phyloP scores from a whole-genome alignment of 2,113 vertebrate species.

The Toxotes jaculatrix region DNA sequence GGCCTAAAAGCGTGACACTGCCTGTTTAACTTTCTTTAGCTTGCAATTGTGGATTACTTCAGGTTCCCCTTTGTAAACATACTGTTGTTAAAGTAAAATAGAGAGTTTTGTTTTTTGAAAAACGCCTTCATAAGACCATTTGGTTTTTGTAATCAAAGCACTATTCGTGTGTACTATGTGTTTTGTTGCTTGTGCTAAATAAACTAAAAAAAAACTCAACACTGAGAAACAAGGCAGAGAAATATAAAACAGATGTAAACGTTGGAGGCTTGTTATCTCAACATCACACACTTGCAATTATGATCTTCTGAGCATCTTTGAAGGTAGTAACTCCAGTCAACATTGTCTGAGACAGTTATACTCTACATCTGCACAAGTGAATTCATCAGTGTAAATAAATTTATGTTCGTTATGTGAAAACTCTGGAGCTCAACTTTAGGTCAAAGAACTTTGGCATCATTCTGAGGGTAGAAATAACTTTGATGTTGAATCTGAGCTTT shows the following conservation, averaged over 20 bases:
- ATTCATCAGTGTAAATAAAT: slow-evolving; percentile 1
- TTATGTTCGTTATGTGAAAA: slow-evolving; percentile 14
- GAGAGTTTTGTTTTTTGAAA: not conserved
- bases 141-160: not conserved
- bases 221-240: not conserved
- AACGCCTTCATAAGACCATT: not conserved
- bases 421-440: slow-evolving; percentile 6
- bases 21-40: not conserved
- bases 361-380: not conserved
- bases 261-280: slow-evolving; percentile 3
- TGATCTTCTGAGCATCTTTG: slow-evolving; percentile 21
- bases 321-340: slow-evolving; percentile 4
- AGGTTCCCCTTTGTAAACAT: not conserved
- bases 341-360: not conserved
- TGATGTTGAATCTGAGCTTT: slow-evolving; percentile 49
- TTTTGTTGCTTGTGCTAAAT: not conserved
- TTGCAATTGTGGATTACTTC: not conserved
- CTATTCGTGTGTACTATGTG: not conserved
- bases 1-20: too few relatives aligned
- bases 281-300: slow-evolving; percentile 21
- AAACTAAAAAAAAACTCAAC: not conserved
- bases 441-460: slow-evolving; percentile 20
- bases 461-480: slow-evolving; percentile 22
- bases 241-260: slow-evolving; percentile 1
- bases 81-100: not conserved